These are phyloP conservation scores for Myiopsitta monachus DNA, from an alignment of 2,113 vertebrate genomes.

Conservation along the genomic window DNA sequence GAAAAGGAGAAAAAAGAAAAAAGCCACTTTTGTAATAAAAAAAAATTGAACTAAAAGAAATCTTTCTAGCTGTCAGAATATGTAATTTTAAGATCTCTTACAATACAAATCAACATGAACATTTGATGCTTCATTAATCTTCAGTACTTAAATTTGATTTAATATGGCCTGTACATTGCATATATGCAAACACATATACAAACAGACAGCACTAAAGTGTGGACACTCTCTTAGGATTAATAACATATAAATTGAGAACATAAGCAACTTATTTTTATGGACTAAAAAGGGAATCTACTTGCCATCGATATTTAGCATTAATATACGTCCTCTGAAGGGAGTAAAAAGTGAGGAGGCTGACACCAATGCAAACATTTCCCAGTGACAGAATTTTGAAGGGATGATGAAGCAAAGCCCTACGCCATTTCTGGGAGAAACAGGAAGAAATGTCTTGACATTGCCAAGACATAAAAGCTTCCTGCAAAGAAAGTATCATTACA, in stretches of 20 bases:
- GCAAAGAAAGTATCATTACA: background rate
- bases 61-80: background rate
- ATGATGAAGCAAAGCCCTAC: background rate
- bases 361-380: background rate
- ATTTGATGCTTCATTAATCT: background rate
- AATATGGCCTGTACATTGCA: background rate
- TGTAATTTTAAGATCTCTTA: background rate
- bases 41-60: background rate
- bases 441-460: background rate
- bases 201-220: background rate
- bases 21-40: background rate
- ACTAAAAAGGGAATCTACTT: background rate
- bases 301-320: background rate
- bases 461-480: background rate
- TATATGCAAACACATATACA: fast-evolving
- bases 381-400: background rate
- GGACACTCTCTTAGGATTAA: background rate
- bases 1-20: background rate
- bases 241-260: background rate
- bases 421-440: background rate
- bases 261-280: background rate
- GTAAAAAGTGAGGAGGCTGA: background rate
- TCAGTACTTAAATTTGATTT: background rate
- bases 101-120: background rate
- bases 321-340: background rate